These are phyloP conservation scores for Anastatus disparis DNA, from an alignment of 1,140 invertebrate species.

Conservation along the genomic window DNA sequence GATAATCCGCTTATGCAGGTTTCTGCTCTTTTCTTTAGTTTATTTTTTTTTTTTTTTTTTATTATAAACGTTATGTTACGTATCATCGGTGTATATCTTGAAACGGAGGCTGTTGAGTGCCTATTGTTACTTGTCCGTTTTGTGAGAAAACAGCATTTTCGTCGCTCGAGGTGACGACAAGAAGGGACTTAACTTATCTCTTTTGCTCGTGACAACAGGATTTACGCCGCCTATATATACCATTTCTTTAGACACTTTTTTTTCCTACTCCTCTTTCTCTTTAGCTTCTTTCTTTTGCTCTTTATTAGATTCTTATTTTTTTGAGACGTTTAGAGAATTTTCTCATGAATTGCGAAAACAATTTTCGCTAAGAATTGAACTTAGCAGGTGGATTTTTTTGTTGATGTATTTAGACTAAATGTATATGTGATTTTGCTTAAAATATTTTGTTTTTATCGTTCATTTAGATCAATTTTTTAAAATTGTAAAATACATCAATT, in stretches of 20 bases:
- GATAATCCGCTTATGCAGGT: conserved; percentile 63
- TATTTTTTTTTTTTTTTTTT: no score
- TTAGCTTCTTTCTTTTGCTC: no score
- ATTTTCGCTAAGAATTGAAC: not conserved
- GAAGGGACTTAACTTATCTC: conserved; percentile 65
- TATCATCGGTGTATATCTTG: no score
- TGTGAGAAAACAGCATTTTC: conserved; percentile 66
- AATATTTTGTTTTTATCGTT: no score
- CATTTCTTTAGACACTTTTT: no score
- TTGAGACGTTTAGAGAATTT: not conserved
- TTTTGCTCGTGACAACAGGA: conserved; percentile 63
- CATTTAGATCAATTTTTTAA: no score
- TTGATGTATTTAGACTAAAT: no score
- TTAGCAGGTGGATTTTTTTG: no score
- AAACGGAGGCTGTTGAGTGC: no score
- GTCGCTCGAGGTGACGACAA: conserved; percentile 67
- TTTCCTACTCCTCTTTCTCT: not conserved
- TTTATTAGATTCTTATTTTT: conserved; percentile 19
- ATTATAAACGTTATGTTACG: no score
- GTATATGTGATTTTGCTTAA: no score
- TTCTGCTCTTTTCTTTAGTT: conserved; percentile 12
- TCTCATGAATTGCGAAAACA: not conserved
- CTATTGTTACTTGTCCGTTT: conserved; percentile 64
- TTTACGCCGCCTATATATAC: conserved; percentile 11
- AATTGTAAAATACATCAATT: no score